These are phyloP conservation scores for Lepidocolaptes lacrymiger DNA, from an alignment of 2,797 vertebrate species.

Conservation along the genomic window DNA sequence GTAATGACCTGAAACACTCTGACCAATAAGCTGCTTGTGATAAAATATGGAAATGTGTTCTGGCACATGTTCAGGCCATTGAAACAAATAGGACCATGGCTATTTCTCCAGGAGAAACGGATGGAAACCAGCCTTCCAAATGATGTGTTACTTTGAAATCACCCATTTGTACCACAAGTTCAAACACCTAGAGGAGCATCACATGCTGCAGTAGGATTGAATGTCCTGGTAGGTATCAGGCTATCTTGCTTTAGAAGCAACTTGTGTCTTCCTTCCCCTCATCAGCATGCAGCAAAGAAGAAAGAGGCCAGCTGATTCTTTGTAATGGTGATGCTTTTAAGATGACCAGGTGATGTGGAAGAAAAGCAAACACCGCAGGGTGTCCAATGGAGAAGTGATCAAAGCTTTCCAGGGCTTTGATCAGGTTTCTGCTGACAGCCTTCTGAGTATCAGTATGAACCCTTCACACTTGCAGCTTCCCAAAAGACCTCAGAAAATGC, in stretches of 20 bases:
- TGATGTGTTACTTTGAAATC: neutral
- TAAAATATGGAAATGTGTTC: neutral
- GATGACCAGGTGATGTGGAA: neutral
- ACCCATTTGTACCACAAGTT: neutral
- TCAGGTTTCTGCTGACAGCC: neutral
- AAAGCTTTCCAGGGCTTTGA: conserved; percentile 16
- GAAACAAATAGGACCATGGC: neutral
- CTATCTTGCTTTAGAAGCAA: neutral
- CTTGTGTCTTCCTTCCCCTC: neutral
- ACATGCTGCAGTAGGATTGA: neutral
- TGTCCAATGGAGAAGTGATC: neutral
- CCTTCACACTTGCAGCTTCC: neutral
- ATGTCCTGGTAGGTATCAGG: neutral
- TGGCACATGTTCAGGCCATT: neutral
- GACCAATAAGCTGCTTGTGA: neutral
- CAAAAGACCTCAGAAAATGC: neutral
- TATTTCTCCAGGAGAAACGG: neutral
- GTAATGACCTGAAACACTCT: neutral
- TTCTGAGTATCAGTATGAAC: neutral
- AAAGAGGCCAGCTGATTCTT: neutral
- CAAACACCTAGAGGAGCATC: neutral
- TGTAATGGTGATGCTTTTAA: neutral
- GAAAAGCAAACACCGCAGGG: neutral
- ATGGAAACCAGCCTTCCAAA: neutral
- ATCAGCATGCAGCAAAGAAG: neutral